These are phyloP conservation scores for Melikaiella ostensackeni DNA, from an alignment of 2,888 invertebrate genomes.

Conservation along the genomic window DNA sequence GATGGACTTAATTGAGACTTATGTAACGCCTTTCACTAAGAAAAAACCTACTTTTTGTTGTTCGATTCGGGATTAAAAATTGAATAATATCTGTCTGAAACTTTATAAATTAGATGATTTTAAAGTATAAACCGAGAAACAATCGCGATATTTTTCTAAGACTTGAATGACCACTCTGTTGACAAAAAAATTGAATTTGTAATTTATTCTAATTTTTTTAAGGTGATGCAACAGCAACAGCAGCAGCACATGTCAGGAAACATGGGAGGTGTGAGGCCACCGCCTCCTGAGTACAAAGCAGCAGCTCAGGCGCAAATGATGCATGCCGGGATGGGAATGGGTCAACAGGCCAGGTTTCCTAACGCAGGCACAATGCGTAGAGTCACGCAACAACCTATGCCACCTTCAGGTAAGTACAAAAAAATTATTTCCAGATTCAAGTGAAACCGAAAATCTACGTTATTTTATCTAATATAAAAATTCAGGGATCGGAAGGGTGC, in stretches of 20 bases:
- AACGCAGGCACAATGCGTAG: constrained; percentile 81
- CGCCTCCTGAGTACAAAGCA: constrained; percentile 92
- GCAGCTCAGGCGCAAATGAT: constrained; percentile 81
- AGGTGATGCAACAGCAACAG: constrained; percentile 70
- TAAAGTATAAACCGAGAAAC: too few species aligned
- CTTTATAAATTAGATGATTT: too few species aligned
- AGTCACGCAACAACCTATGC: constrained; percentile 85
- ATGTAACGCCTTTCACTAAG: too few species aligned
- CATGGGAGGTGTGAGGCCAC: constrained; percentile 81
- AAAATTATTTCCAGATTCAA: not conserved
- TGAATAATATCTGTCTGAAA: too few species aligned
- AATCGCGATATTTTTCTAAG: too few species aligned
- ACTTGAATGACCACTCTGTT: not conserved
- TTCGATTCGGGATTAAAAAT: too few species aligned
- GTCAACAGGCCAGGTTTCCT: constrained; percentile 77
- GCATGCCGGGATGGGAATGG: constrained; percentile 78
- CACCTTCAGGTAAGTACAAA: constrained; percentile 81
- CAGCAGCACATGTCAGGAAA: constrained; percentile 78
- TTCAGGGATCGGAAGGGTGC: too few species aligned
- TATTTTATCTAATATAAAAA: too few species aligned
- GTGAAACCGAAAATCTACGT: too few species aligned
- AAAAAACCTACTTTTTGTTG: too few species aligned
- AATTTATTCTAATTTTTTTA: constrained; percentile 31
- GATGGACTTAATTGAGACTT: too few species aligned
- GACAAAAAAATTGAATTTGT: not conserved